Percentiles rank a stretch among this genome's conserved stretches.
Conservation (phyloP, 30 jellyfish, hydroid and myxozoan genomes). For the Turritopsis rubra region DNA sequence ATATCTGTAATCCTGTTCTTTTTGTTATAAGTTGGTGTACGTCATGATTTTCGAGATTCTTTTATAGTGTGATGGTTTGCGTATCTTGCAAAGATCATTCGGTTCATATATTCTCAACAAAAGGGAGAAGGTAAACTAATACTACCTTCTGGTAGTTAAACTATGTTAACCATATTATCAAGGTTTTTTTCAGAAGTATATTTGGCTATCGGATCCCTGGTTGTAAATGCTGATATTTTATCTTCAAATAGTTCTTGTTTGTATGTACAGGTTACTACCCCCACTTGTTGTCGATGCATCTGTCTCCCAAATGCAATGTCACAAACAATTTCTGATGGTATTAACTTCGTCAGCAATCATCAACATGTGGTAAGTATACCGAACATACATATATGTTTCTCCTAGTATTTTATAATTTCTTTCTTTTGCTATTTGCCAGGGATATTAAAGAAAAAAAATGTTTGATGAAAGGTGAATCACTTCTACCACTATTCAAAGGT, state of each 20-base stretch:
- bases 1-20: no score
- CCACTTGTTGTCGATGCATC: slow-evolving; percentile 42
- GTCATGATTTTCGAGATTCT: no score
- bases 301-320: slow-evolving; percentile 62
- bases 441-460: slow-evolving; percentile 40
- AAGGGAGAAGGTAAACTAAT: slow-evolving; percentile 62
- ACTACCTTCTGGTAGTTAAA: not conserved
- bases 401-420: not conserved
- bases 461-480: slow-evolving; percentile 31
- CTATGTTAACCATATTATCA: no score
- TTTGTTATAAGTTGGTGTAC: no score
- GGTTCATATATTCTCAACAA: slow-evolving; percentile 56
- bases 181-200: not conserved
- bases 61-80: slow-evolving; percentile 53
- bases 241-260: not conserved
- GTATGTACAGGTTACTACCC: slow-evolving; percentile 71
- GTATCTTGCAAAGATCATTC: slow-evolving; percentile 73
- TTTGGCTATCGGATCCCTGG: not conserved
- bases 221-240: not conserved
- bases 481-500: slow-evolving; percentile 56
- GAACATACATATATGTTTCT: not conserved
- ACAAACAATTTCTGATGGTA: slow-evolving; percentile 37
- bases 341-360: slow-evolving; percentile 66
- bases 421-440: no score
- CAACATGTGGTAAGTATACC: slow-evolving; percentile 45